Percentiles rank a stretch among this genome's conserved stretches.
phyloP scores from a whole-genome alignment of 2,888 invertebrate genomes.

The Limnephilus lunatus region DNA sequence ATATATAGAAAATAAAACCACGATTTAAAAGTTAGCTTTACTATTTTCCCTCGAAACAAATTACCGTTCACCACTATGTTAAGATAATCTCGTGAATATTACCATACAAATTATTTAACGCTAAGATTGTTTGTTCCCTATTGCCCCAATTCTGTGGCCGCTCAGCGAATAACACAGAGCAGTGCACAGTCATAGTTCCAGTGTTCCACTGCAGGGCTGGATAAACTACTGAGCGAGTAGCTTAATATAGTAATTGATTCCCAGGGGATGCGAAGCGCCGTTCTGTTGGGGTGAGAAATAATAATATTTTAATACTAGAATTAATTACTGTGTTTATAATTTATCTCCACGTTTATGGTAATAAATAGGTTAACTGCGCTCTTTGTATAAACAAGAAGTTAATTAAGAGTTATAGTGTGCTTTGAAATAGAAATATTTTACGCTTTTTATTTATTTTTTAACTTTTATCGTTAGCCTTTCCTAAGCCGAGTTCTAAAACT shows the following conservation, averaged over 20 bases:
- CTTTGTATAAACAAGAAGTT: too few relatives aligned
- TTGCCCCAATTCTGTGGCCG: not conserved
- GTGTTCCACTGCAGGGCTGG: not conserved
- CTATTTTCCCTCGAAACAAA: not conserved
- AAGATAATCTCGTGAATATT: not conserved
- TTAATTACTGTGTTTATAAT: not conserved
- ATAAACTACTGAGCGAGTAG: not conserved
- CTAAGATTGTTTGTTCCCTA: not conserved
- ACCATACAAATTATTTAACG: slow-evolving; percentile 7
- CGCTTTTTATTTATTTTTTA: not conserved
- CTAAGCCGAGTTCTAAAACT: not conserved
- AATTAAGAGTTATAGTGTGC: not conserved
- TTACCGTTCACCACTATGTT: not conserved
- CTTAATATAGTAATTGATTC: not conserved
- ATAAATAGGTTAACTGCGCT: not conserved
- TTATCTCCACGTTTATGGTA: not conserved
- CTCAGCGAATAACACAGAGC: not conserved
- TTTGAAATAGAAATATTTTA: not conserved
- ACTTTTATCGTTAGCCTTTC: not conserved
- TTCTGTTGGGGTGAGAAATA: slow-evolving; percentile 6
- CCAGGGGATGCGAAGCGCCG: not conserved
- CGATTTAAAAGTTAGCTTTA: not conserved
- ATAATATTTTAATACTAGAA: not conserved
- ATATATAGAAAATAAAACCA: too few relatives aligned
- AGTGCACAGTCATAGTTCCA: not conserved